Base-by-base conservation (phyloP, 2,797 vertebrate genomes). In the Luscinia luscinia region DNA sequence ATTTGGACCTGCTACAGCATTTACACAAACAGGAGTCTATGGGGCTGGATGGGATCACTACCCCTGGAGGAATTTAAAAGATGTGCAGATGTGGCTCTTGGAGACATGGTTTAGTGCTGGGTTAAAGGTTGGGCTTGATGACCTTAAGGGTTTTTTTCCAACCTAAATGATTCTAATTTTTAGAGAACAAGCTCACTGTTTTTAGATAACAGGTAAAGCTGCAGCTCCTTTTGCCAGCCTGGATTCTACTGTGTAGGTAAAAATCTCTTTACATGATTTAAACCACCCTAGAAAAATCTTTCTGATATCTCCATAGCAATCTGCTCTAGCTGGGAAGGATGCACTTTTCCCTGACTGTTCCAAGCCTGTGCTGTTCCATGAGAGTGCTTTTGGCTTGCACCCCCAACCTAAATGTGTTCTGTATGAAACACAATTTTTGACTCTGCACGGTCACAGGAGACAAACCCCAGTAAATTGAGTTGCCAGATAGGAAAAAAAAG, bases 261-360 rank as follows among this genome's bases (percentile, higher is more conserved):
- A 36, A 32, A 80, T 77, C n/a, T 87, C 41, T 83, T 87, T 74
- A 49, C 18, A 12, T 2, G 2, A 41, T 76, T 92, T 70, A 63
- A 90, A 34, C 66, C 28, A 62, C 18, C 30, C 54, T 24, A 58
- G 69, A 90, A 46, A 87, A 58, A 93, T 80, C 58, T 64, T 79
- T 52, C 61, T 57, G 45, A 4, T 89, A 78, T 84, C 81, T 85
- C 77, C 84, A 88, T 43, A 86, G 88, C 80, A 87, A 90, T 91
- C 34, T 79, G 66, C 54, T 90, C 19, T 67, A 61, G 38, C 41
- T 94, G 76, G 64, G 63, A 76, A 70, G 73, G 73, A 75, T 15
- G 30, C n/a, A 46, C 30, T 90, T 84, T 40, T 21, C 48, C 55
- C 48, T 57, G n/a, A 11, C 36, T 69, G 36, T 66, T 89, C 46